phyloP scores from a whole-genome alignment of 2,888 invertebrate species.

The Perdita meconis region DNA sequence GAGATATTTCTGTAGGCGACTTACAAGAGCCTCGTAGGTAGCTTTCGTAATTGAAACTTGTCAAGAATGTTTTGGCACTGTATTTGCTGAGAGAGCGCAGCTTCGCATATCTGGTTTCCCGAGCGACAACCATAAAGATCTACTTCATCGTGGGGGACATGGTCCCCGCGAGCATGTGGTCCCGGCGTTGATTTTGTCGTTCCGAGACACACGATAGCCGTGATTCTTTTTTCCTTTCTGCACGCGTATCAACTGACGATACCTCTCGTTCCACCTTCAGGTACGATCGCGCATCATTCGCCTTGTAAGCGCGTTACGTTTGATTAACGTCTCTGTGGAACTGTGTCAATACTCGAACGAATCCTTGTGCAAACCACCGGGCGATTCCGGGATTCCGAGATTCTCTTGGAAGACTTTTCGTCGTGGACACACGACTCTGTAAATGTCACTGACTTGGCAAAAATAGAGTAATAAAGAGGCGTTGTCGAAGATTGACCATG shows the following conservation, averaged over 20 bases:
- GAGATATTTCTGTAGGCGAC: neutral
- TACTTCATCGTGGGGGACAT: conserved; percentile 34
- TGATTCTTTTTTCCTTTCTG: neutral
- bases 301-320: conserved; percentile 27
- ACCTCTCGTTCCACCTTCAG: conserved; percentile 22
- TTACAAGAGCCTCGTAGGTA: neutral
- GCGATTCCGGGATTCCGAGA: conserved; percentile 8
- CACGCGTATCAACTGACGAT: conserved; percentile 34
- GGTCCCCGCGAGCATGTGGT: conserved; percentile 36
- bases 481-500: conserved; percentile 1
- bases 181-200: conserved; percentile 41
- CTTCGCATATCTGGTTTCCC: conserved; percentile 7
- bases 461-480: neutral
- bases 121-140: conserved; percentile 21
- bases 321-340: conserved; percentile 26
- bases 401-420: neutral
- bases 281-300: neutral
- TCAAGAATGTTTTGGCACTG: conserved; percentile 15
- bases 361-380: conserved; percentile 1
- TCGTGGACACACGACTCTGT: neutral
- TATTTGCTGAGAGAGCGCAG: conserved; percentile 5
- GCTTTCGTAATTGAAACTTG: conserved; percentile 11
- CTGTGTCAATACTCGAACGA: conserved; percentile 7
- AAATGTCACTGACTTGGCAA: neutral
- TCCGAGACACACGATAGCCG: conserved; percentile 42